Percentiles rank a stretch among this genome's conserved stretches.
Conservation (phyloP, 1,140 invertebrate genomes). For the Macrocentrus cingulum region DNA sequence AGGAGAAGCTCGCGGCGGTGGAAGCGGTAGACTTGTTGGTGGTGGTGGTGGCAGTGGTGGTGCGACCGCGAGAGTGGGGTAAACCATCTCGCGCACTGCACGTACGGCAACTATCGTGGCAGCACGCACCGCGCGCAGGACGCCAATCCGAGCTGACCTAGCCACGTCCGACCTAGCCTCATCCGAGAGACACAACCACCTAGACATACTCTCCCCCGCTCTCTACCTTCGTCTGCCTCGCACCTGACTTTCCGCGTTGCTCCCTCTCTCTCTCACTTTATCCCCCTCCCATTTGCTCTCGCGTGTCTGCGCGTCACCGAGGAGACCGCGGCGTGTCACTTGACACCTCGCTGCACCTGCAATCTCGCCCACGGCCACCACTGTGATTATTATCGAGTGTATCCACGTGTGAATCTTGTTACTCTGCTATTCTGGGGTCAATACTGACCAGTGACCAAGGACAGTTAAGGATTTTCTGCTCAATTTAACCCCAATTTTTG, state of each 20-base stretch:
- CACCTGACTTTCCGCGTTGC: not conserved
- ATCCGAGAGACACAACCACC: constrained; percentile 3
- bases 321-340: constrained; percentile 7
- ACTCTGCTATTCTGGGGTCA: too few species aligned
- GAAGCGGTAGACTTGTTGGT: not conserved
- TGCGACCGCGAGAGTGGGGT: not conserved
- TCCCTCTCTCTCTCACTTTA: not conserved
- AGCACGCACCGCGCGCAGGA: constrained; percentile 36
- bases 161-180: constrained; percentile 16
- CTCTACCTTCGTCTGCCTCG: not conserved
- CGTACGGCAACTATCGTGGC: constrained; percentile 40
- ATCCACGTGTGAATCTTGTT: constrained; percentile 11
- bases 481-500: too few species aligned
- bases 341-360: constrained; percentile 5
- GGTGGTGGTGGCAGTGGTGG: not conserved
- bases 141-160: constrained; percentile 22
- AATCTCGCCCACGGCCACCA: not conserved
- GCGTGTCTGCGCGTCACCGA: constrained; percentile 6
- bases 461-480: too few species aligned
- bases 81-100: constrained; percentile 35
- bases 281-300: not conserved
- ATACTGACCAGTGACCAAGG: too few species aligned
- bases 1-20: not conserved
- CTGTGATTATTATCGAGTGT: constrained; percentile 5
- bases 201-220: constrained; percentile 3